Percentiles rank a stretch among this genome's conserved stretches.
Evolutionary conservation across 2,888 invertebrate species (phyloP).

Genomic region (Anorthoa munda): DNA sequence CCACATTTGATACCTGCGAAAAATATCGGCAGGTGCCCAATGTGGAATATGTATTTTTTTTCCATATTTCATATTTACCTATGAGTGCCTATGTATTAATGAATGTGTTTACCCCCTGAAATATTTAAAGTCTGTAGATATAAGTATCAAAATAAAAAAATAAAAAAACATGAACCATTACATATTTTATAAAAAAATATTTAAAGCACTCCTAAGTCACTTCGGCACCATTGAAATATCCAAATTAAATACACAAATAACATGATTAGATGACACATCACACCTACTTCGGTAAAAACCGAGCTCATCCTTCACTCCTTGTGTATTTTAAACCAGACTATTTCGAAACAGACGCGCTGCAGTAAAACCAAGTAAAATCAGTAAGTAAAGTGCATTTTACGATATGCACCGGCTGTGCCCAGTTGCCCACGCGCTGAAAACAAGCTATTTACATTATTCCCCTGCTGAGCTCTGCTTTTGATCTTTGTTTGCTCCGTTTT

Average conservation of each 20-base stretch:
- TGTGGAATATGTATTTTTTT: too few relatives aligned
- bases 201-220: too few relatives aligned
- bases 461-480: slow-evolving; percentile 71
- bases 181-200: too few relatives aligned
- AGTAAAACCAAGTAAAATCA: slow-evolving; percentile 60
- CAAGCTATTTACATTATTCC: slow-evolving; percentile 73
- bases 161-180: too few relatives aligned
- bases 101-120: too few relatives aligned
- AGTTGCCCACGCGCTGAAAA: slow-evolving; percentile 64
- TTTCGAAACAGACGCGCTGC: slow-evolving; percentile 21
- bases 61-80: too few relatives aligned
- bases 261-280: not conserved
- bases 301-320: not conserved
- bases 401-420: slow-evolving; percentile 69
- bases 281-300: not conserved
- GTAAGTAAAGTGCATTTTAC: slow-evolving; percentile 69
- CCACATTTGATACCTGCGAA: too few relatives aligned
- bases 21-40: too few relatives aligned
- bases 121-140: too few relatives aligned
- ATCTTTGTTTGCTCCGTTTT: slow-evolving; percentile 59
- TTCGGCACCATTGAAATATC: too few relatives aligned
- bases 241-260: not conserved
- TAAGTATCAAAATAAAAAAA: too few relatives aligned
- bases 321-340: slow-evolving; percentile 26
- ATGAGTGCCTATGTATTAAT: too few relatives aligned